Evolutionary conservation across 2,113 vertebrate species (phyloP).

Genomic region (Noturus placidus): DNA sequence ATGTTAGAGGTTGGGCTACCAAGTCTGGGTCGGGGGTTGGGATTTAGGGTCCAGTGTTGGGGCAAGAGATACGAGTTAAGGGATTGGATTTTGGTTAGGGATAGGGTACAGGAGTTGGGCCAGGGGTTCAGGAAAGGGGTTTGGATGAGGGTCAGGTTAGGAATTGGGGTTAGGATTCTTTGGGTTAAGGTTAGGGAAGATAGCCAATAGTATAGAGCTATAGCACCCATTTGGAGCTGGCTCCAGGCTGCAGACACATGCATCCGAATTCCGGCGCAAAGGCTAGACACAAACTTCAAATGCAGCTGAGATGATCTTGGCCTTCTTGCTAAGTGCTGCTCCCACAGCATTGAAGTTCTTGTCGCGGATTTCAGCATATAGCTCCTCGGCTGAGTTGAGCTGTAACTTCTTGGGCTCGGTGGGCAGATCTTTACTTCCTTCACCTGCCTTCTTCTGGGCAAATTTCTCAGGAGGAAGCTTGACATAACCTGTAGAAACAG

Average conservation of each 20-base stretch:
- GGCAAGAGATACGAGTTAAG: no score
- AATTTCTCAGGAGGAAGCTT: constrained; percentile 98
- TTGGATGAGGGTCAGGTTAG: no score
- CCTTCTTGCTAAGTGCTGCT: constrained; percentile 94
- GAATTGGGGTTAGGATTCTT: background rate
- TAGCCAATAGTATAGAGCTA: background rate
- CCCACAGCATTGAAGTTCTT: constrained; percentile 98
- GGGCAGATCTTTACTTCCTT: constrained; percentile 88
- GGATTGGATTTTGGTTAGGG: no score
- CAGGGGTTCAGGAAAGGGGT: no score
- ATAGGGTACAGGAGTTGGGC: no score
- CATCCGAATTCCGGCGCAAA: background rate
- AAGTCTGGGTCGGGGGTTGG: no score
- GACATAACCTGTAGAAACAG: constrained; percentile 79
- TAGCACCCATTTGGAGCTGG: background rate
- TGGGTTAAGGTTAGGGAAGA: background rate
- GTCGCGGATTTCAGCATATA: constrained; percentile 95
- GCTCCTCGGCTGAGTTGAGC: constrained; percentile 94
- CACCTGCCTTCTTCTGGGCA: constrained; percentile 89
- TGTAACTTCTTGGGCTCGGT: constrained; percentile 94
- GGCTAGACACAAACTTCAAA: constrained; percentile 82
- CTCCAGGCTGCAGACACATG: background rate
- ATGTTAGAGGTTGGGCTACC: no score
- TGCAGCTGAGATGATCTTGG: constrained; percentile 96
- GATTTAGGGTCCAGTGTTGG: no score